phyloP scores from a whole-genome alignment of 2,113 vertebrate genomes.

The Ellobius talpinus region DNA sequence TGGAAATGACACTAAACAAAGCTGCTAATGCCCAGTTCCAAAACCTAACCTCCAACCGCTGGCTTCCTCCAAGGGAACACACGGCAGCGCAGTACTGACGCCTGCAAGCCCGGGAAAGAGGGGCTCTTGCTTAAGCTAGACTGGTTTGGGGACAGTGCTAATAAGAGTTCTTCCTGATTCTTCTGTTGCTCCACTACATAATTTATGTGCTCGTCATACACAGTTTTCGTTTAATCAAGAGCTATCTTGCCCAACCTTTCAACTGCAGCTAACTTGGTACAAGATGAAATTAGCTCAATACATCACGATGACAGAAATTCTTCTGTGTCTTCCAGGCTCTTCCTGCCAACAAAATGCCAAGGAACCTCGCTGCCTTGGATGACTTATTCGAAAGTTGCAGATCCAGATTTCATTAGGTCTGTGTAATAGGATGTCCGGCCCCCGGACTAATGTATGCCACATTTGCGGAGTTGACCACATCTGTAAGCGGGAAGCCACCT shows the following conservation, averaged over 20 bases:
- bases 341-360: slow-evolving; percentile 68
- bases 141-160: not conserved
- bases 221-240: slow-evolving; percentile 85
- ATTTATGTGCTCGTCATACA: slow-evolving; percentile 79
- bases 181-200: slow-evolving; percentile 17
- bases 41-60: not conserved
- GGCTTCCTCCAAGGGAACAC: not conserved
- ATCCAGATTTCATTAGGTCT: slow-evolving; percentile 71
- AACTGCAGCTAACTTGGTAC: slow-evolving; percentile 73
- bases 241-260: slow-evolving; percentile 78
- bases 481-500: slow-evolving; percentile 66
- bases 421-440: slow-evolving; percentile 60
- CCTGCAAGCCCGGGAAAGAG: not conserved
- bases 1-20: not conserved
- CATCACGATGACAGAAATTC: slow-evolving; percentile 67
- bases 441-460: slow-evolving; percentile 63
- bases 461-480: slow-evolving; percentile 35
- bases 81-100: not conserved
- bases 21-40: not conserved
- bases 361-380: slow-evolving; percentile 35
- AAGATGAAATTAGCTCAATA: slow-evolving; percentile 80
- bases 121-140: not conserved
- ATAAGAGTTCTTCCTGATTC: slow-evolving; percentile 12
- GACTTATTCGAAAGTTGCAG: not conserved
- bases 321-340: slow-evolving; percentile 59